A percentile compares a stretch with the other conserved stretches of the same genome.
These are phyloP conservation scores for Stylophora pistillata DNA, from an alignment of 64 coral and sea anemone genomes.

Conservation along the genomic window DNA sequence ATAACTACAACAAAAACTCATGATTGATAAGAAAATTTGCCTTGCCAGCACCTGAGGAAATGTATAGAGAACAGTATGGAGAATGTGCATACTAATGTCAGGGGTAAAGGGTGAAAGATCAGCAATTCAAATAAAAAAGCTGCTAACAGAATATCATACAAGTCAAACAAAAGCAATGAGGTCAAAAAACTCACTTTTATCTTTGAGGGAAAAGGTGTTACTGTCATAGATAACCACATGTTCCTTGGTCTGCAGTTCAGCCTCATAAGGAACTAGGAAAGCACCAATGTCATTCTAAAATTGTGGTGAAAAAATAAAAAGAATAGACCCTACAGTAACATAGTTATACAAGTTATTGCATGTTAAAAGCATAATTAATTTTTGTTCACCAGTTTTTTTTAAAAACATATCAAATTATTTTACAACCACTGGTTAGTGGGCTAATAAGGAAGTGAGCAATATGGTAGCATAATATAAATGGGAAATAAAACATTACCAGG, in stretches of 20 bases:
- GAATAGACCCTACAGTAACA: too few relatives aligned
- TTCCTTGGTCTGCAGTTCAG: slow-evolving; percentile 92
- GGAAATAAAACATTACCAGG: too few relatives aligned
- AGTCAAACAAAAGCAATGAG: too few relatives aligned
- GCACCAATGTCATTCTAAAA: slow-evolving; percentile 94
- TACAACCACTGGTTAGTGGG: too few relatives aligned
- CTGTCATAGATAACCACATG: slow-evolving; percentile 91
- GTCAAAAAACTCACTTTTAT: slow-evolving; percentile 70
- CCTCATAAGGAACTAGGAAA: slow-evolving; percentile 85
- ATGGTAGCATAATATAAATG: too few relatives aligned
- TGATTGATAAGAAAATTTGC: too few relatives aligned
- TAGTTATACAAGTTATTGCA: background rate
- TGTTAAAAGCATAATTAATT: background rate
- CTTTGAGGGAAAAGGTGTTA: slow-evolving; percentile 73
- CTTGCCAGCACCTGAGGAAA: background rate
- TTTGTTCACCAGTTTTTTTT: background rate
- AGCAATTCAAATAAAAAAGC: background rate
- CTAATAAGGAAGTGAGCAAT: too few relatives aligned
- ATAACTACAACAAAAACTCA: too few relatives aligned
- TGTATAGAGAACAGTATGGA: too few relatives aligned
- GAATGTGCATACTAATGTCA: too few relatives aligned
- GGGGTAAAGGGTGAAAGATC: too few relatives aligned
- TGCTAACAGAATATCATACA: background rate
- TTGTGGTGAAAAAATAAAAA: background rate
- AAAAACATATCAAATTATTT: too few relatives aligned